Evolutionary conservation across 2,797 vertebrate genomes (phyloP), one percentile per base, ranked within the genome.

Genomic region (Tapera naevia): DNA sequence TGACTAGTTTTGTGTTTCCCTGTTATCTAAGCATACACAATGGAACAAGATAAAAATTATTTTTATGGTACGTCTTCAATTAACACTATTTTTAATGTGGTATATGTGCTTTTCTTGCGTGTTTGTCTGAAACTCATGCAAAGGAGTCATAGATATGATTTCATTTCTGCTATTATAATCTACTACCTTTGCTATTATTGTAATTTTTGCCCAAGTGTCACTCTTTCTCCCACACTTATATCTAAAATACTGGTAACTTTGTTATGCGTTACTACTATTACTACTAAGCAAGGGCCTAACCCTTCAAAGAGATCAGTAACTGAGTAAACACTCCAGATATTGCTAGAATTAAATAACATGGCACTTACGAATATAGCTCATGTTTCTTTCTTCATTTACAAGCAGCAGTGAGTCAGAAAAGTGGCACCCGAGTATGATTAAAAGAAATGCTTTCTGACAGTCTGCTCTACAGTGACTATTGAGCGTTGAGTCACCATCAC

Each of bases 381-480:
- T 90, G 79, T 86, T 92, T 85, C 89, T 89, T 70, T 93, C 86
- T 91, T 71, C 41, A 75, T 89, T 89, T 94, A 93, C 91, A 92
- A 94, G 66, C 92, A 6, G 48, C 46, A 71, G 30, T 94, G 95
- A 97, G 88, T 96, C 94, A 97, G 90, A 95, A 54, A 64, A 93
- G 64, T 12, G 57, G 70, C 76, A 57, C 30, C n/a, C 22, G 14
- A 86, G 13, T 58, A 50, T 43, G 56, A 86, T 79, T 64, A 43
- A 78, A 86, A 95, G 74, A 71, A 69, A 48, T n/a, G 37, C 33
- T 89, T 94, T 91, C 53, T 94, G 93, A 95, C 93, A 95, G 80
- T 45, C 64, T 90, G 70, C 58, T 95, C 81, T 65, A 41, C 37
- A 85, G 60, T 65, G 76, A 88, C 35, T 13, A 73, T 53, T 62